Evolutionary conservation across 53 echinoderm and acorn worm genomes (phyloP).

Genomic region (Arbacia lixula): DNA sequence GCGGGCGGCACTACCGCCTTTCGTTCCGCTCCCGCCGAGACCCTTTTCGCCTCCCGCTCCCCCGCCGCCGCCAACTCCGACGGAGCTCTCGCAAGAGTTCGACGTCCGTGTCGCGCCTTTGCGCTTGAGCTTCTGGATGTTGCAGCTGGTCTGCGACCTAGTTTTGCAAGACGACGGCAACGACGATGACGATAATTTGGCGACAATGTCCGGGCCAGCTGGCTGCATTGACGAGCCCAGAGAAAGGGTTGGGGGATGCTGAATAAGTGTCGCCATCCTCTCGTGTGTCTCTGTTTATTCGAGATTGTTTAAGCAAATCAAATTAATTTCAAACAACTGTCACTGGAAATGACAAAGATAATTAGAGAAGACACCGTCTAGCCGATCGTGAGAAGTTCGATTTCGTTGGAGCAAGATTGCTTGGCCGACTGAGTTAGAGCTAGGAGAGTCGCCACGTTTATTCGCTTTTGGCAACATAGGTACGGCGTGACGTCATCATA

Average conservation of each 20-base stretch:
- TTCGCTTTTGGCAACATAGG: no score
- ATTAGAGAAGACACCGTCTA: no score
- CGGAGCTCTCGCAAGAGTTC: background rate
- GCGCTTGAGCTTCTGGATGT: constrained; percentile 39
- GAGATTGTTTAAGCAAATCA: no score
- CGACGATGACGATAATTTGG: background rate
- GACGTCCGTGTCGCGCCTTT: constrained; percentile 21
- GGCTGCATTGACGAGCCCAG: constrained; percentile 26
- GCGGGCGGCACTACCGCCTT: constrained; percentile 1
- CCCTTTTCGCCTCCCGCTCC: constrained; percentile 29
- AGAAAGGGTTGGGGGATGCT: constrained; percentile 13
- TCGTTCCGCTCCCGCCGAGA: constrained; percentile 5
- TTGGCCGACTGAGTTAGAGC: no score
- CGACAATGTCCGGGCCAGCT: background rate
- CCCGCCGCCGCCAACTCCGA: background rate
- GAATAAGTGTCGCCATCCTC: constrained; percentile 43
- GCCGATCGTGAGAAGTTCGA: no score
- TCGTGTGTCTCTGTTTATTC: no score
- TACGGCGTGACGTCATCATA: no score
- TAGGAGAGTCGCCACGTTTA: no score
- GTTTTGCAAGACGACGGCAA: constrained; percentile 22
- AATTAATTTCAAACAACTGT: no score
- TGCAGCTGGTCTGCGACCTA: constrained; percentile 27
- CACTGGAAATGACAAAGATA: no score
- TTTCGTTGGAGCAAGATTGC: no score